Conservation (phyloP, 2,888 invertebrate genomes). For the Frankliniella fusca region DNA sequence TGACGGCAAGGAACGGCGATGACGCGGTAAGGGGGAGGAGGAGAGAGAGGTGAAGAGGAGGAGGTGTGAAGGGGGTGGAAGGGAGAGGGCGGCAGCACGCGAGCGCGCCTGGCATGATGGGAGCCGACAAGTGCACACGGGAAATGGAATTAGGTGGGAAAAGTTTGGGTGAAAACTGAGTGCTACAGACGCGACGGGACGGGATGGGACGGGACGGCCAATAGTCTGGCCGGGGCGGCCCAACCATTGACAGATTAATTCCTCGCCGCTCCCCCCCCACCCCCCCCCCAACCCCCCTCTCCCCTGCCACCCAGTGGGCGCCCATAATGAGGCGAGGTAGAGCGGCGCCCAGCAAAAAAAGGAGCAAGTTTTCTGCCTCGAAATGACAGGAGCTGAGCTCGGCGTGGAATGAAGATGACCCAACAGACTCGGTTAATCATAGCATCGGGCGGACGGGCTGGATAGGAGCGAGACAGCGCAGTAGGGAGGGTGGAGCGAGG, state of each 20-base stretch:
- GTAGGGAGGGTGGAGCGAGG: not conserved
- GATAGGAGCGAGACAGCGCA: not conserved
- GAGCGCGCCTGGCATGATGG: not conserved
- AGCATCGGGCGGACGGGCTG: not conserved
- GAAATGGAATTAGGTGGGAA: slow-evolving; percentile 20
- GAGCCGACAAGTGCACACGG: slow-evolving; percentile 21
- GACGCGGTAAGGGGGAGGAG: too few relatives aligned
- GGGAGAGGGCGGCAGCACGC: not conserved
- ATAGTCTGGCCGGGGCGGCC: not conserved
- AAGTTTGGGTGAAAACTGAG: slow-evolving; percentile 3
- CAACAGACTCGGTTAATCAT: slow-evolving; percentile 10
- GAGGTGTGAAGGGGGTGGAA: not conserved
- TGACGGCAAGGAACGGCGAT: too few relatives aligned
- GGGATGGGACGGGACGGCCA: not conserved
- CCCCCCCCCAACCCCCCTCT: too few relatives aligned
- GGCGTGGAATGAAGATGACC: not conserved
- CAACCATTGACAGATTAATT: not conserved
- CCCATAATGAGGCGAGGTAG: too few relatives aligned
- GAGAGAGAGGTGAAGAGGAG: too few relatives aligned
- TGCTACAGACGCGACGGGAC: not conserved
- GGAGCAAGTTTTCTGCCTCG: not conserved
- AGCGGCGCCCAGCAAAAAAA: too few relatives aligned
- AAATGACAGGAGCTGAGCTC: not conserved
- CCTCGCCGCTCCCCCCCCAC: not conserved
- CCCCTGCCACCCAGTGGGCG: too few relatives aligned